These are phyloP conservation scores for Hydrochoerus hydrochaeris DNA, from an alignment of 2,113 vertebrate genomes.

Conservation along the genomic window DNA sequence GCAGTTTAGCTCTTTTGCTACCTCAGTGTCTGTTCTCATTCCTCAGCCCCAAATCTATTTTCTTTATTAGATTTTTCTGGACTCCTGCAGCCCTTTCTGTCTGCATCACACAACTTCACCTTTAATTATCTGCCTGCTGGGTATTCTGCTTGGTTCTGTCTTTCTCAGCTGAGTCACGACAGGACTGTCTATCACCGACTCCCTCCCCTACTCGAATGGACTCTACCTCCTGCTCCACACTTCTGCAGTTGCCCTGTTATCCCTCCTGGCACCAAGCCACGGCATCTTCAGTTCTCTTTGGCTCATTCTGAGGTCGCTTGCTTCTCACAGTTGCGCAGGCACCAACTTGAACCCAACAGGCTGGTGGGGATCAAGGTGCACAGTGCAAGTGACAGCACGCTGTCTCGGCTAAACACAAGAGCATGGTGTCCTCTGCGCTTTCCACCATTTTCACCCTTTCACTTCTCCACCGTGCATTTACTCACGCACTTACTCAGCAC, in stretches of 20 bases:
- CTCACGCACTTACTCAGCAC: neutral
- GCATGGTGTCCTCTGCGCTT: neutral
- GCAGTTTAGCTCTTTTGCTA: neutral
- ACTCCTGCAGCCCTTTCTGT: slow-evolving; percentile 34
- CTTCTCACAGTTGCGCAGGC: neutral
- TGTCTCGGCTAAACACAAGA: neutral
- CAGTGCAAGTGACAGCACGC: neutral
- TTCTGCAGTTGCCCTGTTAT: slow-evolving; percentile 20
- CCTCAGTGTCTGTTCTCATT: slow-evolving; percentile 7
- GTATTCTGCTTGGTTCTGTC: slow-evolving; percentile 38
- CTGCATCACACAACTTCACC: slow-evolving; percentile 48
- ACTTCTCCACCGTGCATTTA: slow-evolving; percentile 27
- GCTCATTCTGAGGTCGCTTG: neutral
- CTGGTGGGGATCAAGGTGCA: neutral
- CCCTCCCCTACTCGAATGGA: neutral
- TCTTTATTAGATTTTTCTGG: slow-evolving; percentile 54
- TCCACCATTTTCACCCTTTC: neutral
- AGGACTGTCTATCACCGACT: neutral
- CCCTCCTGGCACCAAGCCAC: neutral
- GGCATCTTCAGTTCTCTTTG: neutral
- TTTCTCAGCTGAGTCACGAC: slow-evolving; percentile 44
- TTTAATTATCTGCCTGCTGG: slow-evolving; percentile 59
- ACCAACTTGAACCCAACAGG: neutral
- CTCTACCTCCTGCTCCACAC: neutral
- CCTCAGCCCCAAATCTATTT: neutral